Percentiles rank a stretch among this genome's conserved stretches.
Evolutionary conservation across 2,888 invertebrate species (phyloP).

Genomic region (Salticus scenicus): DNA sequence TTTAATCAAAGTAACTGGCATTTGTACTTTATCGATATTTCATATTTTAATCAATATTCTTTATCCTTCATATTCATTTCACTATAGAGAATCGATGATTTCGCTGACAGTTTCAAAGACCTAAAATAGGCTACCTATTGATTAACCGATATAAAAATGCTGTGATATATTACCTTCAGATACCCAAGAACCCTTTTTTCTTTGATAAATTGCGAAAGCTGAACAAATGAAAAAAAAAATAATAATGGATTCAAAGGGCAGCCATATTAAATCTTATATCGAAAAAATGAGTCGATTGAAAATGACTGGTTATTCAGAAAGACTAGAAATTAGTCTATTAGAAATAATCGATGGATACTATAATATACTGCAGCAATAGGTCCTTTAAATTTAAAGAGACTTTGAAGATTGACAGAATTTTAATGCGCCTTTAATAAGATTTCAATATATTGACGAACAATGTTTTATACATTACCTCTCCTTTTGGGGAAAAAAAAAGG

Average conservation of each 20-base stretch:
- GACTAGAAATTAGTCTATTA: background rate
- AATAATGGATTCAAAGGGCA: background rate
- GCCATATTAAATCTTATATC: background rate
- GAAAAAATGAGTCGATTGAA: background rate
- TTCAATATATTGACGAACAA: no score
- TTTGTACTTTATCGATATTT: conserved; percentile 11
- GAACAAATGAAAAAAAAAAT: background rate
- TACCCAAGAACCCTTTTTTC: background rate
- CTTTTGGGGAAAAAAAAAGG: no score
- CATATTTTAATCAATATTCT: conserved; percentile 1
- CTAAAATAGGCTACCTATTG: conserved; percentile 1
- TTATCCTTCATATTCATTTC: background rate
- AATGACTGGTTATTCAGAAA: background rate
- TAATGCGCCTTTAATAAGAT: no score
- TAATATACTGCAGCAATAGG: no score
- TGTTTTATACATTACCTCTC: no score
- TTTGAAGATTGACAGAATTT: no score
- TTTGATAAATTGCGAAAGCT: conserved; percentile 7
- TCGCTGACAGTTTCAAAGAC: background rate
- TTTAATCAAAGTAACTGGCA: background rate
- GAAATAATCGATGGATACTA: background rate
- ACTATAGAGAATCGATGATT: conserved; percentile 9
- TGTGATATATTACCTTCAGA: background rate
- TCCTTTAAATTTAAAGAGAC: no score
- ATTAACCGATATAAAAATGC: conserved; percentile 8